Conservation (phyloP, 2,888 invertebrate genomes). For the Dynastes tityus region DNA sequence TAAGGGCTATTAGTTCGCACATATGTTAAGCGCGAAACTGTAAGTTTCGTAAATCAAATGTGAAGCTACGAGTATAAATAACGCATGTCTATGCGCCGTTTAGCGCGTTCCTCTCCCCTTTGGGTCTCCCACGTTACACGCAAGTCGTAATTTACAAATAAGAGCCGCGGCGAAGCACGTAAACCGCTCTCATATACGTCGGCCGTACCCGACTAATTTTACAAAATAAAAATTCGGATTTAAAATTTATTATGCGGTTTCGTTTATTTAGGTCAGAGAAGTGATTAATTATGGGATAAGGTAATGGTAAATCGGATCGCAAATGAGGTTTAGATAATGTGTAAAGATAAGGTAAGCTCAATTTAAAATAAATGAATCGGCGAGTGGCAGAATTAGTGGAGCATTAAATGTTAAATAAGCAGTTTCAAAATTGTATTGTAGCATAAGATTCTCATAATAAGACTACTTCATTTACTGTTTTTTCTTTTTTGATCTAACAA, state of each 20-base stretch:
- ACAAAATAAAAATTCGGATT: not conserved
- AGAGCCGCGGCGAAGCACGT: not conserved
- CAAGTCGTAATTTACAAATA: slow-evolving; percentile 31
- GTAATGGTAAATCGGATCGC: not conserved
- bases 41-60: slow-evolving; percentile 55
- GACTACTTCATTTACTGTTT: no score
- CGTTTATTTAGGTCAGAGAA: not conserved
- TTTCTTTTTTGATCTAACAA: no score
- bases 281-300: slow-evolving; percentile 13
- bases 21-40: slow-evolving; percentile 61
- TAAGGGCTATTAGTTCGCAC: slow-evolving; percentile 64
- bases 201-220: slow-evolving; percentile 1
- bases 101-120: not conserved
- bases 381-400: no score
- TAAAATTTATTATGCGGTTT: slow-evolving; percentile 11
- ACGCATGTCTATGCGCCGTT: slow-evolving; percentile 20
- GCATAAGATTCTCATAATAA: no score
- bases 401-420: no score
- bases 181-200: not conserved
- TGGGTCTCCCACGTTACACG: slow-evolving; percentile 23
- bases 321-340: not conserved
- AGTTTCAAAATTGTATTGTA: no score
- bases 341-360: no score
- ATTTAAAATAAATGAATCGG: no score
- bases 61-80: slow-evolving; percentile 50